Base-by-base conservation (phyloP, 1,140 invertebrate species). In the Nomia melanderi region DNA sequence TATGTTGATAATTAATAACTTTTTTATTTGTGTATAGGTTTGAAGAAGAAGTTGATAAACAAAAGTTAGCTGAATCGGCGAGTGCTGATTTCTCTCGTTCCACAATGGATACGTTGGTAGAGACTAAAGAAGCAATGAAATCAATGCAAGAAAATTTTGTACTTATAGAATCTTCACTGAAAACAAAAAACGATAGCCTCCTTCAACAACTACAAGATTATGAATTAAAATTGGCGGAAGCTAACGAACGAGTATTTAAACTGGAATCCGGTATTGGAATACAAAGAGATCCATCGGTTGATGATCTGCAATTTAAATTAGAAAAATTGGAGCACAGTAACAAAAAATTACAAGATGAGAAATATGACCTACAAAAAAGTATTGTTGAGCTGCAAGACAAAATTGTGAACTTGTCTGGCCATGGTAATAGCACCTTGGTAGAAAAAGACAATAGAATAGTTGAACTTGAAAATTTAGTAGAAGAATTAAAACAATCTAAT, bases 91-190 rank as follows among this genome's bases (percentile, higher is more conserved):
- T 88, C 39, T 90, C 90, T 57, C 90, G 88, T 29, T 89, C 89
- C 39, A 93, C 91, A 33, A 88, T 94, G 79, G 93, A 93, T 65
- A 91, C 91, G 56, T 86, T 94, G 63, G 89, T 93, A 25, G 93
- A 94, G 53, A 94, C 93, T 1, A 93, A 94, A 78, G 92, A 93
- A 65, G 93, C 93, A 53, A 93, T 95, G 92, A 93, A 93, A 86
- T 89, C 92, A 12, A 93, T 94, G 92, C 94, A 95, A 77, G 91
- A 94, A 79, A 93, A 93, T 85, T 94, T 94, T 81, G 86, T 93
- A 59, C 81, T 92, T 7, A 91, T 93, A 20, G 94, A 95, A 69
- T 85, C 89, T 31, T 91, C 91, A 0, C 78, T 92, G 0, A 92
- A 91, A 60, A 81, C 87, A 0, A 92, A 92, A 70, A 91, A 88